Base-by-base conservation (phyloP, 2,797 vertebrate species). In the Vespertilio murinus region DNA sequence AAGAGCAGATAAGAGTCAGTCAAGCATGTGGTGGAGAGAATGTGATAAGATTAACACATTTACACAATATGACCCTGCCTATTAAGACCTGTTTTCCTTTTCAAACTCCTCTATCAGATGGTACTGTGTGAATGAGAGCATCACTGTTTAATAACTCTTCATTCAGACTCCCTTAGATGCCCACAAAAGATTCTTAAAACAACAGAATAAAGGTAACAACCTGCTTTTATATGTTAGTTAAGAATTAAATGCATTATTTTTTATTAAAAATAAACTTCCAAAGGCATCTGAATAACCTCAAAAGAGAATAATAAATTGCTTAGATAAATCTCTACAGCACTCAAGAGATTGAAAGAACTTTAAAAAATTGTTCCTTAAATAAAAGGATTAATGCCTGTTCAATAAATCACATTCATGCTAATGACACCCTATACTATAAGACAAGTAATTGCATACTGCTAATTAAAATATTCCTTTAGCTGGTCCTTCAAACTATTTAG, bases 1-100 rank as follows among this genome's bases (percentile, higher is more conserved):
- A 98, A 96, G 92, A 97, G 94, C 93, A 97, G 96, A 96, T 87
- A 97, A 97, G 97, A 96, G 96, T 96, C 97, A 97, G 94, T 64
- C 96, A 97, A 97, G 94, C 95, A 93, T 97, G 96, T 85, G 93
- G 94, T 96, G 86, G 18, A 97, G 94, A 96, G 91, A 96, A 96
- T 97, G 96, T 97, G 97, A 98, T 97, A 97, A 97, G 94, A 97
- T 40, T 78, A 64, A n/a, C 30, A 54, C 35, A 89, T 64, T 77
- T 54, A 69, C 23, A 80, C 45, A 83, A 13, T 49, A 74, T 42
- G 23, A 67, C 23, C 52, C 47, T 56, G 22, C 16, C 49, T 65
- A 16, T 54, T 73, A 89, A 75, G 40, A 75, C 17, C 25, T 6
- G 11, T 3, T 95, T 93, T 61, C 35, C 74, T 12, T 82, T 81